A percentile compares a stretch with the other conserved stretches of the same genome.
phyloP scores from a whole-genome alignment of 2,888 invertebrate species.

The Laothoe populi region DNA sequence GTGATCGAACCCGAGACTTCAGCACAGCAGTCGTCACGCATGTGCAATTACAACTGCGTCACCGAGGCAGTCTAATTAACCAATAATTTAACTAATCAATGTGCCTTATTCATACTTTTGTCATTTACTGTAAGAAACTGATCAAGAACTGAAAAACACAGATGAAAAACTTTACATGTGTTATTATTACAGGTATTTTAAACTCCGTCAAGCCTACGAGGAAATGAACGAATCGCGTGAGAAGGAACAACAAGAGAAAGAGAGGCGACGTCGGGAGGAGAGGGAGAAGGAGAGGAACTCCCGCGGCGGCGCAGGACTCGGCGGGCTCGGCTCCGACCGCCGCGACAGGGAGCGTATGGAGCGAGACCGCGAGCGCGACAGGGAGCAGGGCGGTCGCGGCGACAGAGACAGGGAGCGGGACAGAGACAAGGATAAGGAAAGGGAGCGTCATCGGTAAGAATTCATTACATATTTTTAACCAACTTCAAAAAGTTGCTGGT shows the following conservation, averaged over 20 bases:
- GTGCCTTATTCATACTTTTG: too few species aligned
- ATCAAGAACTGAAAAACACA: too few species aligned
- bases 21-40: too few species aligned
- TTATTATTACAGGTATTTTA: slow-evolving; percentile 84
- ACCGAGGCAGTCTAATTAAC: too few species aligned
- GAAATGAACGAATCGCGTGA: slow-evolving; percentile 87
- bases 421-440: slow-evolving; percentile 41
- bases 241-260: slow-evolving; percentile 86
- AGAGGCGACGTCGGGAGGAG: slow-evolving; percentile 73
- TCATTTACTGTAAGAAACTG: too few species aligned
- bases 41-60: too few species aligned
- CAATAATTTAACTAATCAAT: too few species aligned
- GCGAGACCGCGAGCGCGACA: slow-evolving; percentile 62
- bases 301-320: slow-evolving; percentile 67
- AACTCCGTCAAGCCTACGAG: slow-evolving; percentile 88
- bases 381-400: slow-evolving; percentile 65
- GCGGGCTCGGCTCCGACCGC: slow-evolving; percentile 72
- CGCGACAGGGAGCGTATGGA: slow-evolving; percentile 77
- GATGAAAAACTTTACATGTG: too few species aligned
- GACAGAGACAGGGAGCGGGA: slow-evolving; percentile 47
- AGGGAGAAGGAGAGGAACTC: slow-evolving; percentile 66
- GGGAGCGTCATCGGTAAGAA: slow-evolving; percentile 32
- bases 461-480: too few species aligned
- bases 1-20: too few species aligned
- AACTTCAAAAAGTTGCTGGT: too few species aligned